A percentile compares a stretch with the other conserved stretches of the same genome.
phyloP scores from a whole-genome alignment of 2,113 vertebrate species.

The Ptyas mucosa region DNA sequence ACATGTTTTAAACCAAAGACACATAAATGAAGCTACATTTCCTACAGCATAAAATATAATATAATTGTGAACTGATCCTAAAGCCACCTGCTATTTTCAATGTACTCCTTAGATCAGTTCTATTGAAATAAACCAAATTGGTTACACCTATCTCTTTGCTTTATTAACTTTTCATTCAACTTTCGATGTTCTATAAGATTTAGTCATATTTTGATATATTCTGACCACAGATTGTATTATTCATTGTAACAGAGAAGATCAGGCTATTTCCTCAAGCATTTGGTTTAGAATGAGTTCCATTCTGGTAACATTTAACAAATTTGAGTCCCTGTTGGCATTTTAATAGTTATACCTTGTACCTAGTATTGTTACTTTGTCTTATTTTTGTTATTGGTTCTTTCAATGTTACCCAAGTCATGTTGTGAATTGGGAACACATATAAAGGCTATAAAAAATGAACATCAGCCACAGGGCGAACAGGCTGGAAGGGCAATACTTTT shows the following conservation, averaged over 20 bases:
- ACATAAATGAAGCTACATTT: constrained; percentile 11
- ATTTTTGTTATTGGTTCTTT: background rate
- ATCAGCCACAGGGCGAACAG: background rate
- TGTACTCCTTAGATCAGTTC: background rate
- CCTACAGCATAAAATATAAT: background rate
- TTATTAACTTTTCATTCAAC: background rate
- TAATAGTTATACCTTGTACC: background rate
- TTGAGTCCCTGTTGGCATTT: background rate
- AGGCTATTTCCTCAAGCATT: background rate
- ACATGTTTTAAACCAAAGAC: background rate
- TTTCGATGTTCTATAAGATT: background rate
- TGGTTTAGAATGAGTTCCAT: background rate
- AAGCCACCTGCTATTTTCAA: background rate
- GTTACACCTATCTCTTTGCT: background rate
- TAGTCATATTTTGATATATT: background rate
- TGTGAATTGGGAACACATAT: background rate
- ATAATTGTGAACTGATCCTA: background rate
- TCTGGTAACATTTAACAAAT: background rate
- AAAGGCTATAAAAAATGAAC: background rate
- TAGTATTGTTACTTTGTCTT: background rate
- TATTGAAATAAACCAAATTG: background rate
- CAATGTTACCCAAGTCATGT: background rate
- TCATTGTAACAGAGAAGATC: background rate
- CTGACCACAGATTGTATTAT: background rate
- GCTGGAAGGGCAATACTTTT: background rate